Base-by-base conservation (phyloP, 2,113 vertebrate genomes). In the Rattus norvegicus region DNA sequence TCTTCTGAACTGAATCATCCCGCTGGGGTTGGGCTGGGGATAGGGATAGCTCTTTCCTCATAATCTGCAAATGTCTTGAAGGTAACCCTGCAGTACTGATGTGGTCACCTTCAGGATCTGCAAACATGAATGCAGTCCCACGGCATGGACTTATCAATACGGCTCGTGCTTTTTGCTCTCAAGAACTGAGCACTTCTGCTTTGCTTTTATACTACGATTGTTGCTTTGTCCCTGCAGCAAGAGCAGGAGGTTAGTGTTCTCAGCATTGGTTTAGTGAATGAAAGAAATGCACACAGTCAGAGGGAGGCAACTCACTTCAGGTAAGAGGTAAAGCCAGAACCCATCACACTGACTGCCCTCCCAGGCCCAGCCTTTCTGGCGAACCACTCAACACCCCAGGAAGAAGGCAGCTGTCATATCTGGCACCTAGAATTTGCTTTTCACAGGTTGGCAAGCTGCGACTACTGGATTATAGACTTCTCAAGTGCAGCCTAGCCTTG, bases 381-480 rank as follows among this genome's bases (percentile, higher is more conserved):
- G 9, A 69, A 59, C 43, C 30, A 77, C 70, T 65, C 93, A 73
- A 0, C 10, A 0, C 20, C 0, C 12, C 73, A 80, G 59, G n/a
- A 56, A 3, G 87, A 10, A 88, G 63, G n/a, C 17, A 67, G 87
- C 77, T 88, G 10, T 7, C 95, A 52, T 14, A 73, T 79, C 92
- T 81, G 91, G 88, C 96, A 90, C 81, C 63, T 63, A 91, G 52
- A 81, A 20, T 77, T 52, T 86, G 88, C 0, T 81, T 89, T 73
- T 65, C 83, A 70, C 88, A 76, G 69, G 1, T 86, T 70, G 87
- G 5, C 83, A 96, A 90, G 93, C 96, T 90, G 39, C 3, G 90
- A 83, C 89, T 97, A 86, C 84, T 92, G 47, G 88, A 12, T 59
- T 69, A 47, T 63, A 89, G 77, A 75, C 2, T 61, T 75, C 1